Base-by-base conservation (phyloP, 2,797 vertebrate species). In the Lepidocolaptes lacrymiger region DNA sequence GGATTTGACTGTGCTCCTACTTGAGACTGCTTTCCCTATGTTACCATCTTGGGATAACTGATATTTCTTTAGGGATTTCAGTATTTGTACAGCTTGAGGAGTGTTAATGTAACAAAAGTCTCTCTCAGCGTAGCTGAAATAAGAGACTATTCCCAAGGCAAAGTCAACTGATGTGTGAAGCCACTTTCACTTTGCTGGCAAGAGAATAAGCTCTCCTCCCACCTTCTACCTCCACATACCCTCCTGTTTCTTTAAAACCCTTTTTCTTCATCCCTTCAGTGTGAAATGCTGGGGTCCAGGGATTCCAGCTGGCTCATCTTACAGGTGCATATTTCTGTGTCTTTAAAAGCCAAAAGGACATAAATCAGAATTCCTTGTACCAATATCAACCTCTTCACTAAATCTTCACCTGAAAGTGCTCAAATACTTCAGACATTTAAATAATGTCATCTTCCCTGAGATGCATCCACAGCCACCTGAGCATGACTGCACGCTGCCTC, bases 1-100 rank as follows among this genome's bases (percentile, higher is more conserved):
- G 66, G 83, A 81, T 88, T 62, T 59, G 28, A 13, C 85, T 81
- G 11, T 12, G 36, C 27, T 41, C 37, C 37, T 58, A 55, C 66
- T 91, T 51, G 30, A 83, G 48, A 83, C 55, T 2, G 32, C 26
- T 84, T 81, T 66, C 51, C 43, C 23, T 41, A 0, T 12, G 34
- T 55, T 55, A 91, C 32, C 23, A 55, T 23, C 68, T 5, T 63
- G 71, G 63, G 71, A 82, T 68, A 92, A 91, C n/a, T 34, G 30
- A 5, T 68, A 91, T 75, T 92, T 92, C 95, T 92, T 88, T 6
- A 75, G 85, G 79, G 93, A 95, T 93, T 94, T 89, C 89, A 69
- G 17, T 91, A 81, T 95, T 95, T 95, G 91, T 48, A 84, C 76
- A 94, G 95, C 87, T 44, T 81, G 89, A 72, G 28, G 49, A 88